Conservation (phyloP, 2,113 vertebrate species). For the Megaceryle torquata region DNA sequence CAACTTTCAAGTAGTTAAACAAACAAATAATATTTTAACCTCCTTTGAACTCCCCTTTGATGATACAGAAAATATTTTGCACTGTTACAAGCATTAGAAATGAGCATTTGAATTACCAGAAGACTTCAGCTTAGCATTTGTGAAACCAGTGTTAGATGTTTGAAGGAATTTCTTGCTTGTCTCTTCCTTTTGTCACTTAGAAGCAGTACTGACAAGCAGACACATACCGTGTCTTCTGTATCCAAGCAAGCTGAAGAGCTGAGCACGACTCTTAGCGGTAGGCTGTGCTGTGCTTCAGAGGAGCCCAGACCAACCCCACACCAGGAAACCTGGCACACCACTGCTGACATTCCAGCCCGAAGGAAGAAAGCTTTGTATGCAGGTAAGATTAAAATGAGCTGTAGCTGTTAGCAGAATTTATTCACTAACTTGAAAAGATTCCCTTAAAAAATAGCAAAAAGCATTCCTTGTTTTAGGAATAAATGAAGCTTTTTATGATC, state of each 20-base stretch:
- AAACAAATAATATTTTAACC: background rate
- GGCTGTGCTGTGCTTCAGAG: background rate
- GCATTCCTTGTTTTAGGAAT: rapidly evolving
- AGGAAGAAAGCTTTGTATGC: slow-evolving; percentile 66
- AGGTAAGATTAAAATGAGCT: slow-evolving; percentile 51
- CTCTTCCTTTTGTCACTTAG: background rate
- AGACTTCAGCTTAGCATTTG: background rate
- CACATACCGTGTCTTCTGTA: background rate
- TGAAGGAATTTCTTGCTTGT: background rate
- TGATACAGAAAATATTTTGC: background rate
- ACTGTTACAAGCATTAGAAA: background rate
- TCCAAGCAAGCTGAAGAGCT: background rate
- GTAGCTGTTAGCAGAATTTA: background rate
- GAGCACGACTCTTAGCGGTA: background rate
- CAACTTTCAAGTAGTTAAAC: background rate
- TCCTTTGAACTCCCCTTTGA: background rate
- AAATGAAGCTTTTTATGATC: background rate
- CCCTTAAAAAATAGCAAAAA: background rate
- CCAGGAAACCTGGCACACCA: background rate
- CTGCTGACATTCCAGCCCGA: background rate
- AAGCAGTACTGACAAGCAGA: slow-evolving; percentile 49
- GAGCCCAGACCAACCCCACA: background rate
- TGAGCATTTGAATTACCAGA: background rate
- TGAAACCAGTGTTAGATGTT: background rate
- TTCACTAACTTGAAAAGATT: background rate